Percentiles rank a stretch among this genome's conserved stretches.
Evolutionary conservation across 2,888 invertebrate genomes (phyloP).

Genomic region (Watsonalla binaria): DNA sequence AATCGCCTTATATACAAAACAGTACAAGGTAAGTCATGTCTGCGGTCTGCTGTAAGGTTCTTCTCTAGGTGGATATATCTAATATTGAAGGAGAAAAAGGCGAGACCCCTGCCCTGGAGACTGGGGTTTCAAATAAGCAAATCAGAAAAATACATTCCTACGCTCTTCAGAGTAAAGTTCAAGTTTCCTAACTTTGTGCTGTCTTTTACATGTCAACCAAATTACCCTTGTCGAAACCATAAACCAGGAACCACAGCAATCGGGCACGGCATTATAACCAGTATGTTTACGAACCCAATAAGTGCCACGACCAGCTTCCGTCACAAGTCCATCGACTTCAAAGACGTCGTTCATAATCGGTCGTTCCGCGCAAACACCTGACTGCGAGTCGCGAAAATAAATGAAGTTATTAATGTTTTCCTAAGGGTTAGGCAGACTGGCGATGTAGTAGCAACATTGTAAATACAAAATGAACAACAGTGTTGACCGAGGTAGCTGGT

Average conservation of each 20-base stretch:
- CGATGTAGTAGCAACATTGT: not conserved
- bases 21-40: too few relatives aligned
- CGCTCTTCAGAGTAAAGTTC: too few relatives aligned
- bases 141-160: too few relatives aligned
- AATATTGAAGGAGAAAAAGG: too few relatives aligned
- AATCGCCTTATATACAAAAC: too few relatives aligned
- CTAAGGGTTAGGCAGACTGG: not conserved
- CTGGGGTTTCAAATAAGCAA: too few relatives aligned
- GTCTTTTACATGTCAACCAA: not conserved
- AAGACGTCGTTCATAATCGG: constrained; percentile 27
- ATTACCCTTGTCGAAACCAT: constrained; percentile 4
- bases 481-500: too few relatives aligned
- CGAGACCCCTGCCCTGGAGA: too few relatives aligned
- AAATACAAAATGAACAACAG: too few relatives aligned
- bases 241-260: constrained; percentile 17
- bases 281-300: constrained; percentile 25
- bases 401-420: constrained; percentile 2
- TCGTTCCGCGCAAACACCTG: constrained; percentile 24
- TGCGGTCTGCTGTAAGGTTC: too few relatives aligned
- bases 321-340: constrained; percentile 31
- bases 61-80: too few relatives aligned
- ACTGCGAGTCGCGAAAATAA: constrained; percentile 16
- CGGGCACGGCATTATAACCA: constrained; percentile 32
- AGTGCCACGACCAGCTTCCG: constrained; percentile 17
- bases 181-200: too few relatives aligned